Evolutionary conservation across 35 echinoderm and acorn worm genomes (phyloP), one percentile per base, ranked within the genome.

Genomic region (Ptychodera flava): DNA sequence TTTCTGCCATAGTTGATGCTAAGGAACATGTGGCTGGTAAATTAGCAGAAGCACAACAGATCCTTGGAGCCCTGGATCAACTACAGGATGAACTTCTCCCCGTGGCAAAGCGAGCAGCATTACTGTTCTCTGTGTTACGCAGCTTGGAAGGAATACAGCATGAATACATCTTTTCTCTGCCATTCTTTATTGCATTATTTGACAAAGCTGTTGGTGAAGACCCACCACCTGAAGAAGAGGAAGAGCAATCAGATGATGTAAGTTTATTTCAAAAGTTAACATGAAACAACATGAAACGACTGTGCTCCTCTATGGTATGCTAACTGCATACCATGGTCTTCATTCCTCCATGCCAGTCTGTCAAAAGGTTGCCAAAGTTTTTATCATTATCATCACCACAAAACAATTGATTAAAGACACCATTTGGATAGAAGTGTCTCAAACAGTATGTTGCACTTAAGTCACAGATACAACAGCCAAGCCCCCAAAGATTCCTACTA

Each of bases 181-280:
- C 95, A 28, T 90, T 98, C 85, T 98, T 98, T 33, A 36, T 89
- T 22, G 90, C 90, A 88, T 92, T 98, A 90, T 98, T 98, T 88
- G 90, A 94, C 34, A 87, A 92, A 79, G 92, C 92, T 0, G 90
- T 98, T 16, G 95, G 95, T 1, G 95, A 98, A 30, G 95, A 98
- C 30, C 85, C 81, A 16, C 78, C 82, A 34, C 76, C 80, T 27
- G 88, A 87, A 30, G 45, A 33, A 0, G 29, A 28, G 31, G 83
- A 89, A 6, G 88, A 84, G 14, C 76, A 85, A 0, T 80, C 36
- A 32, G 36, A 34, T 32, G 78, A 87, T n/a, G 82, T 83, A 35
- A 83, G 82, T 28, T 83, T n/a, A n/a, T n/a, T n/a, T n/a, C n/a
- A n/a, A n/a, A n/a, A n/a, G n/a, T n/a, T n/a, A n/a, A n/a, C n/a